These are phyloP conservation scores for Echiichthys vipera DNA, from an alignment of 2,797 vertebrate genomes.

Conservation along the genomic window DNA sequence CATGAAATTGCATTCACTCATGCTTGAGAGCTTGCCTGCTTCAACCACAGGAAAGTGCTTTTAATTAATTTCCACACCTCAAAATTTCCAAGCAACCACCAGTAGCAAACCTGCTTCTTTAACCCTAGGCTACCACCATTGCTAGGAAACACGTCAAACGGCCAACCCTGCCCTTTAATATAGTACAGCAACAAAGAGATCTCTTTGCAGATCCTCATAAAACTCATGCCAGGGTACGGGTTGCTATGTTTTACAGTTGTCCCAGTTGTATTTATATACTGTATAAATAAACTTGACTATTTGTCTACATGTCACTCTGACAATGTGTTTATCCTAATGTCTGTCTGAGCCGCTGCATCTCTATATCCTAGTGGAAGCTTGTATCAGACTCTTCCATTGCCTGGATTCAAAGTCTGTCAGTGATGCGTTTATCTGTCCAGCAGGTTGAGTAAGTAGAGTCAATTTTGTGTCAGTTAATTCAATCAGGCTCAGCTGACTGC, in stretches of 20 bases:
- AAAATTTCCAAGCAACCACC: slow-evolving; percentile 49
- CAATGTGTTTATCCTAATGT: slow-evolving; percentile 54
- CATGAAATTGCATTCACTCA: slow-evolving; percentile 54
- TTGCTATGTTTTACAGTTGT: slow-evolving; percentile 48
- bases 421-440: slow-evolving; percentile 65
- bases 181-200: slow-evolving; percentile 37
- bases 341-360: slow-evolving; percentile 23
- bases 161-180: slow-evolving; percentile 45
- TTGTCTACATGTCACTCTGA: slow-evolving; percentile 28
- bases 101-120: slow-evolving; percentile 42
- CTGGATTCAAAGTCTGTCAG: slow-evolving; percentile 50
- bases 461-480: slow-evolving; percentile 73
- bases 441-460: slow-evolving; percentile 64
- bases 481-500: slow-evolving; percentile 69
- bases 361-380: slow-evolving; percentile 28
- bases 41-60: slow-evolving; percentile 59
- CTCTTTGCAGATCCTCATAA: slow-evolving; percentile 7
- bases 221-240: slow-evolving; percentile 17
- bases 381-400: slow-evolving; percentile 31
- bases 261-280: slow-evolving; percentile 28
- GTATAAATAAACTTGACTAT: too few species aligned
- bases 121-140: slow-evolving; percentile 47
- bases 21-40: slow-evolving; percentile 66
- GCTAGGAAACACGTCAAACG: slow-evolving; percentile 59
- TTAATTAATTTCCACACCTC: slow-evolving; percentile 68